Evolutionary conservation across 2,888 invertebrate species (phyloP).

Genomic region (Eristalinus aeneus): DNA sequence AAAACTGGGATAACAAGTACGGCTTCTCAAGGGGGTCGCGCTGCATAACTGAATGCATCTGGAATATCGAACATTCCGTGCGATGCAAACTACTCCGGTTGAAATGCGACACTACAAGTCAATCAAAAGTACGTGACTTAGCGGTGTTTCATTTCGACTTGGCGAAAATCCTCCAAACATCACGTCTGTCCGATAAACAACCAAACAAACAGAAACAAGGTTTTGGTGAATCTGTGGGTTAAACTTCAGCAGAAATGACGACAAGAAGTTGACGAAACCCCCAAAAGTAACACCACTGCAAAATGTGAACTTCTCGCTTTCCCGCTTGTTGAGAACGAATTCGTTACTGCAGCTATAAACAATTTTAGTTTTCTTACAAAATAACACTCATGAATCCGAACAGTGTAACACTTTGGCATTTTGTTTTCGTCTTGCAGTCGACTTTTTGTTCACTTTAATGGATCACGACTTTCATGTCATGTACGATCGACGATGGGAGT

Average conservation of each 20-base stretch:
- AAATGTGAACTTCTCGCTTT: not conserved
- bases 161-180: not conserved
- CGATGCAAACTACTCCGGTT: not conserved
- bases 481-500: conserved; percentile 13
- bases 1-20: conserved; percentile 52
- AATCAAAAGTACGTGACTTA: conserved; percentile 51
- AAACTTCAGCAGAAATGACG: conserved; percentile 24
- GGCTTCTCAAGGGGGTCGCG: conserved; percentile 48
- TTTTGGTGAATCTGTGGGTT: not conserved
- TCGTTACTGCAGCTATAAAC: conserved; percentile 22
- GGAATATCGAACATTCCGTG: not conserved
- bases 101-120: conserved; percentile 32
- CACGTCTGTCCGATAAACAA: not conserved
- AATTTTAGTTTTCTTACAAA: conserved; percentile 50
- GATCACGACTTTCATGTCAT: conserved; percentile 68
- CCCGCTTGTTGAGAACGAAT: conserved; percentile 42
- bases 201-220: conserved; percentile 19
- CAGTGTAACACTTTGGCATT: conserved; percentile 68
- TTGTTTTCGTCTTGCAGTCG: conserved; percentile 33
- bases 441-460: conserved; percentile 57
- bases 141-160: not conserved
- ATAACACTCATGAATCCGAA: conserved; percentile 52
- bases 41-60: conserved; percentile 5
- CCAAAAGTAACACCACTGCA: conserved; percentile 1
- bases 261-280: not conserved